These are phyloP conservation scores for Diplodus puntazzo DNA, from an alignment of 2,797 vertebrate species.

Conservation along the genomic window DNA sequence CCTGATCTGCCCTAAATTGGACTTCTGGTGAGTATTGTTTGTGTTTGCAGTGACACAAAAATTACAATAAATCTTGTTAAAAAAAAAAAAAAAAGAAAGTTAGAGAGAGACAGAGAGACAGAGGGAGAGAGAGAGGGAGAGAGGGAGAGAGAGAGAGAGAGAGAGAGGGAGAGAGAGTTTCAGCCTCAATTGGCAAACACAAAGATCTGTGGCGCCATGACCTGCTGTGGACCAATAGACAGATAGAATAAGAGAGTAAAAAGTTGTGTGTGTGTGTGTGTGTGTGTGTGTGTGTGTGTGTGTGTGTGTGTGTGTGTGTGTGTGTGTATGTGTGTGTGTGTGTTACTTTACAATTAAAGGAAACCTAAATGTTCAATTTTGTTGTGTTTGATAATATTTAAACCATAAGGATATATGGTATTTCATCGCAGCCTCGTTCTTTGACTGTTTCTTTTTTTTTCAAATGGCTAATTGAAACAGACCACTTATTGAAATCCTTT, in stretches of 20 bases:
- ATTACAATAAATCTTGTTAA: background rate
- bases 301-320: background rate
- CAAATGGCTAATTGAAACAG: constrained; percentile 4
- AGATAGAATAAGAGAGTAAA: constrained; percentile 50
- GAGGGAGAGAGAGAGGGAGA: constrained; percentile 12
- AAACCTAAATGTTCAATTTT: background rate
- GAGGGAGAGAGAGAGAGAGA: background rate
- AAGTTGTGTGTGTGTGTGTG: background rate
- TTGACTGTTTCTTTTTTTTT: background rate
- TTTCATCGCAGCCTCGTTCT: background rate
- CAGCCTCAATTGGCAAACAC: constrained; percentile 95
- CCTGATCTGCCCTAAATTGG: background rate
- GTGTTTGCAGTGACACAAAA: background rate
- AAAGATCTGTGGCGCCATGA: constrained; percentile 92
- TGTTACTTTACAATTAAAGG: background rate
- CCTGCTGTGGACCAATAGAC: constrained; percentile 90
- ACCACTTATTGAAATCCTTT: background rate
- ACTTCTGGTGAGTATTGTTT: background rate
- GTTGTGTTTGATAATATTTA: background rate
- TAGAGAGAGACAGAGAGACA: background rate
- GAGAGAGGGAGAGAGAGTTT: constrained; percentile 76
- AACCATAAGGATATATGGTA: too few species aligned
- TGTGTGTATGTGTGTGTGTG: background rate
- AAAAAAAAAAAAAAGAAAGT: too few species aligned
- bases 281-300: background rate